Evolutionary conservation across 2,797 vertebrate genomes (phyloP).

Genomic region (Delichon dasypus): DNA sequence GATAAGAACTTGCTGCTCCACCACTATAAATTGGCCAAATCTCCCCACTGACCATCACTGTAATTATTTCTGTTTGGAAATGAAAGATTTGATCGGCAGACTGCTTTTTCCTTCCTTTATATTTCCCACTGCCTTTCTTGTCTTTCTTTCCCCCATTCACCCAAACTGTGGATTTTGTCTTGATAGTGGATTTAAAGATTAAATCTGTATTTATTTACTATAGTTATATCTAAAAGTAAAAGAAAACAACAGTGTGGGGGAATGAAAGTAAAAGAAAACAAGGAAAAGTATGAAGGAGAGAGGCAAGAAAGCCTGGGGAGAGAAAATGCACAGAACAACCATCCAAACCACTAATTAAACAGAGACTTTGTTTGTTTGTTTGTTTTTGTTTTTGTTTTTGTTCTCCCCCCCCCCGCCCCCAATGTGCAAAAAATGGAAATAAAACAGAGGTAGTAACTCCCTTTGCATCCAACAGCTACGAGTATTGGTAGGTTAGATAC

Average conservation of each 20-base stretch:
- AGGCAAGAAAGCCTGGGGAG: not conserved
- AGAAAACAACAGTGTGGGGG: not conserved
- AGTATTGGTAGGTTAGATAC: not conserved
- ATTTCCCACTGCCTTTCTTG: constrained; percentile 3
- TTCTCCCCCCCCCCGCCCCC: no score
- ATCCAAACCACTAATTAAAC: not conserved
- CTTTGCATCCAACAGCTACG: not conserved
- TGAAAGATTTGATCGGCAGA: constrained; percentile 70
- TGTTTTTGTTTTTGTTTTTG: no score
- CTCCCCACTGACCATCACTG: constrained; percentile 72
- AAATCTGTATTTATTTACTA: constrained; percentile 74
- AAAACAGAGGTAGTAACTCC: not conserved
- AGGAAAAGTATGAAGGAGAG: not conserved
- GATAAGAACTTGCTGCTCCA: constrained; percentile 64
- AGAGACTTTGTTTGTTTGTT: no score
- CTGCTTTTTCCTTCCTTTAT: constrained; percentile 50
- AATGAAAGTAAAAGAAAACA: not conserved
- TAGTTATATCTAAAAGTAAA: constrained; percentile 55
- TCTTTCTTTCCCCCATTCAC: constrained; percentile 56
- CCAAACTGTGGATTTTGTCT: constrained; percentile 39
- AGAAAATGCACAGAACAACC: not conserved
- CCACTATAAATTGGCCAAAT: constrained; percentile 67
- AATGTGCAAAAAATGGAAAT: not conserved
- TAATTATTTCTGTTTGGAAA: constrained; percentile 79
- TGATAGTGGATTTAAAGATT: constrained; percentile 66